Conservation (phyloP, 2,797 vertebrate genomes). For the Anabacerthia variegaticeps region DNA sequence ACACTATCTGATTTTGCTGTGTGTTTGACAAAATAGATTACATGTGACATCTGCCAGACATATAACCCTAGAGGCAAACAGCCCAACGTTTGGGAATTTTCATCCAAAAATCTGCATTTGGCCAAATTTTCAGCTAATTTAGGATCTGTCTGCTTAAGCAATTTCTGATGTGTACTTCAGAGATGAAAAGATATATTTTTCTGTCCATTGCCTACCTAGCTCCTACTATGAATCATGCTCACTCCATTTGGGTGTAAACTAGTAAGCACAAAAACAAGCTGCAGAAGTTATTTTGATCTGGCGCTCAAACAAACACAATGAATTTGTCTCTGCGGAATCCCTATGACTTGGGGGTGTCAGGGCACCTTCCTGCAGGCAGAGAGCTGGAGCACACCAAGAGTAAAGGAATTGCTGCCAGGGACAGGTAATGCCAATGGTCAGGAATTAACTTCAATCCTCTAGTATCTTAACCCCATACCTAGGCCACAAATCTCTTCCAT, state of each 20-base stretch:
- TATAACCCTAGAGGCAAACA: background rate
- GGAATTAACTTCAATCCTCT: background rate
- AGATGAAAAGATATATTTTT: background rate
- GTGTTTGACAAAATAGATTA: constrained; percentile 7
- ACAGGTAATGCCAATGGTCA: background rate
- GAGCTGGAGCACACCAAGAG: background rate
- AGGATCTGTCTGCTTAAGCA: background rate
- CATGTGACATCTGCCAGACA: background rate
- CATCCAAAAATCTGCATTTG: background rate
- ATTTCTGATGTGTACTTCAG: background rate
- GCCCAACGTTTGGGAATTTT: background rate
- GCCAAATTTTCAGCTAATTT: background rate
- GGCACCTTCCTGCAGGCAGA: background rate
- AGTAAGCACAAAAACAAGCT: background rate
- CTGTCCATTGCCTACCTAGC: background rate
- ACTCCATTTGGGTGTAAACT: background rate
- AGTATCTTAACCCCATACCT: background rate
- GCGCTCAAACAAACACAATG: background rate
- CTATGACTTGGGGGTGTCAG: background rate
- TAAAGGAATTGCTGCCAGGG: background rate
- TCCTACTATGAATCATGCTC: background rate
- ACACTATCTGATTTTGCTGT: background rate
- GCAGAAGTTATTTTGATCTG: background rate
- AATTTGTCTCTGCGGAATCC: background rate
- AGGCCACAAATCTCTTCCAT: background rate